Conservation (phyloP, 2,888 invertebrate genomes). For the Plebejus melissa region DNA sequence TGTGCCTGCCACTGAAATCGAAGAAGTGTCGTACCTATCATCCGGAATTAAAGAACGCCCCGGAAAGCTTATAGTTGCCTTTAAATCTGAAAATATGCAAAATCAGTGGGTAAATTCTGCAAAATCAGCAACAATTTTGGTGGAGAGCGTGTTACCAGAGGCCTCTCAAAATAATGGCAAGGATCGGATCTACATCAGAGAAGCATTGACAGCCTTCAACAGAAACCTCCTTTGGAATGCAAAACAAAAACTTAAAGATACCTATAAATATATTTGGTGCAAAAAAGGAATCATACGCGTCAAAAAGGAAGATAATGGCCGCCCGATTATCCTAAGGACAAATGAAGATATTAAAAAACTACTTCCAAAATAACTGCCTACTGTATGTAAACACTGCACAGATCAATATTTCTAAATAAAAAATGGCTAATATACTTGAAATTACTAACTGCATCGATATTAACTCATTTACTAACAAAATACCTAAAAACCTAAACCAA, state of each 20-base stretch:
- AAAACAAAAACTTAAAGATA: constrained; percentile 30
- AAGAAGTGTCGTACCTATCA: background rate
- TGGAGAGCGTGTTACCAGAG: background rate
- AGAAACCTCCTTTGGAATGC: constrained; percentile 31
- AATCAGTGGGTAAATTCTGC: constrained; percentile 24
- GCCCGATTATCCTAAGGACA: background rate
- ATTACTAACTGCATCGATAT: constrained; percentile 31
- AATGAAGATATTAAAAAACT: background rate
- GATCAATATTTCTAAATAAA: background rate
- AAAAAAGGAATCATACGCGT: constrained; percentile 24
- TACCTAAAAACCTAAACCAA: constrained; percentile 23
- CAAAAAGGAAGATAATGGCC: background rate
- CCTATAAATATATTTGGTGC: constrained; percentile 32
- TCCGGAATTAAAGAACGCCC: background rate
- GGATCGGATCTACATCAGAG: constrained; percentile 17
- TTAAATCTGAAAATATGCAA: constrained; percentile 5
- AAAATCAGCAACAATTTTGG: background rate
- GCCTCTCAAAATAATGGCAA: no score
- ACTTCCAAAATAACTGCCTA: background rate
- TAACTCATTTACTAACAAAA: constrained; percentile 28
- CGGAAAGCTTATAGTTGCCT: background rate
- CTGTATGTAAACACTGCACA: constrained; percentile 1
- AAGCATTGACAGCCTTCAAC: constrained; percentile 27
- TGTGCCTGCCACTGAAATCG: background rate
- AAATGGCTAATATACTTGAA: constrained; percentile 20